A percentile compares a stretch with the other conserved stretches of the same genome.
Conservation (phyloP, 2,888 invertebrate genomes). For the Agrilus biguttatus region DNA sequence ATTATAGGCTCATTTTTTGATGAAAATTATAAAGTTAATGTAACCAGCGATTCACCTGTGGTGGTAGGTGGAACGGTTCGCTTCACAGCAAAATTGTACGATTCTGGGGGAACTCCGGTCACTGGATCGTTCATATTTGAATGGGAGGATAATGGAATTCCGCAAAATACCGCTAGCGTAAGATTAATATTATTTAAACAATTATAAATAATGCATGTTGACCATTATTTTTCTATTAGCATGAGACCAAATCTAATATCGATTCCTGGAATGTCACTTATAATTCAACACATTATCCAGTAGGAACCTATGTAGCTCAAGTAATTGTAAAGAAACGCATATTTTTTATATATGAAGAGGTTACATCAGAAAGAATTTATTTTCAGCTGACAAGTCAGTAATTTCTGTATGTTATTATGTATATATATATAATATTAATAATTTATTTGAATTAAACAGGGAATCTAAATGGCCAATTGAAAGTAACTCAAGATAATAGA, state of each 20-base stretch:
- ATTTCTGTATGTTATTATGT: constrained; percentile 4
- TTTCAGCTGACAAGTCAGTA: constrained; percentile 36
- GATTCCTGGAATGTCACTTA: constrained; percentile 51
- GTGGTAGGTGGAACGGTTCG: constrained; percentile 57
- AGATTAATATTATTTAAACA: constrained; percentile 9
- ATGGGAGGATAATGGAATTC: constrained; percentile 48
- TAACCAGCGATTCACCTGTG: constrained; percentile 51
- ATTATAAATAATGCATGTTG: not conserved
- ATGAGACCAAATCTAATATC: constrained; percentile 33
- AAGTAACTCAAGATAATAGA: constrained; percentile 46
- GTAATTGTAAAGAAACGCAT: constrained; percentile 33
- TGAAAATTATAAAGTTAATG: constrained; percentile 29
- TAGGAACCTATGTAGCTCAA: constrained; percentile 44
- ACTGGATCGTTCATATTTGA: constrained; percentile 36
- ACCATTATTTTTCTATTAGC: constrained; percentile 21
- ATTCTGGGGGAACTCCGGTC: constrained; percentile 26
- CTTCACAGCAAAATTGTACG: constrained; percentile 46
- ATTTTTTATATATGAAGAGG: constrained; percentile 28
- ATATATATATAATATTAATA: not conserved
- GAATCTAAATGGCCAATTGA: constrained; percentile 51
- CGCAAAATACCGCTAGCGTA: constrained; percentile 36
- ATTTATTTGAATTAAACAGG: constrained; percentile 31
- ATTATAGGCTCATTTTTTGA: not conserved
- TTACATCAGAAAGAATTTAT: constrained; percentile 27
- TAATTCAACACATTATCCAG: constrained; percentile 33